Percentiles rank a stretch among this genome's conserved stretches.
Conservation (phyloP, 2,797 vertebrate species). For the Pelochelys cantorii region DNA sequence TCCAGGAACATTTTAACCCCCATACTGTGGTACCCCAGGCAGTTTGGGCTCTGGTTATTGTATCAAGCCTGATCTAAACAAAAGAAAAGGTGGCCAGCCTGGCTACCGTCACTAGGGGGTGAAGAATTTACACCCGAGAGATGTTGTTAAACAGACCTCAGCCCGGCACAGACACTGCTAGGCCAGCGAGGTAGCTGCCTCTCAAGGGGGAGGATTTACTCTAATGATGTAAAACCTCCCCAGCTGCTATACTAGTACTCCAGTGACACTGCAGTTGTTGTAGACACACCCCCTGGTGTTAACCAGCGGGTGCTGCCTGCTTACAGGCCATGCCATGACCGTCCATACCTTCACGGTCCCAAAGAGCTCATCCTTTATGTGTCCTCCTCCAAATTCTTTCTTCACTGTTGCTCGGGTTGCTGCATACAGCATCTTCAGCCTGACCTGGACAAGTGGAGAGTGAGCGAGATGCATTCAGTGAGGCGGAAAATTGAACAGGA, state of each 20-base stretch:
- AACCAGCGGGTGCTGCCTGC: no score
- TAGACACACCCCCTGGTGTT: neutral
- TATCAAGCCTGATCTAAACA: neutral
- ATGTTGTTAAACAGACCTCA: neutral
- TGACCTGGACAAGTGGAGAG: conserved; percentile 83
- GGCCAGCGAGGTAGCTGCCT: neutral
- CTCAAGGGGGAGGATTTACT: neutral
- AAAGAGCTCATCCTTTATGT: conserved; percentile 97
- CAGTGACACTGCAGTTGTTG: no score
- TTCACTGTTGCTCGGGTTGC: conserved; percentile 97
- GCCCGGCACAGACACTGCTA: neutral
- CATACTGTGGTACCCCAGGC: accelerated
- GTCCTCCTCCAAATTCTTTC: conserved; percentile 97
- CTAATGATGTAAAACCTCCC: neutral
- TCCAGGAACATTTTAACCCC: neutral
- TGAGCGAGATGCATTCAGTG: accelerated
- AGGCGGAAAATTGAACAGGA: neutral
- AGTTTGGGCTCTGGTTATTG: accelerated
- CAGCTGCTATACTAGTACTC: neutral
- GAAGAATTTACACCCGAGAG: neutral
- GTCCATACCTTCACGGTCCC: conserved; percentile 91
- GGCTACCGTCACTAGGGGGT: neutral
- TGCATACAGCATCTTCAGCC: conserved; percentile 98
- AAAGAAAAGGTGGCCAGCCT: neutral
- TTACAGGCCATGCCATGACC: neutral